phyloP scores from a whole-genome alignment of 2,888 invertebrate species.

The Caenorhabditis japonica region DNA sequence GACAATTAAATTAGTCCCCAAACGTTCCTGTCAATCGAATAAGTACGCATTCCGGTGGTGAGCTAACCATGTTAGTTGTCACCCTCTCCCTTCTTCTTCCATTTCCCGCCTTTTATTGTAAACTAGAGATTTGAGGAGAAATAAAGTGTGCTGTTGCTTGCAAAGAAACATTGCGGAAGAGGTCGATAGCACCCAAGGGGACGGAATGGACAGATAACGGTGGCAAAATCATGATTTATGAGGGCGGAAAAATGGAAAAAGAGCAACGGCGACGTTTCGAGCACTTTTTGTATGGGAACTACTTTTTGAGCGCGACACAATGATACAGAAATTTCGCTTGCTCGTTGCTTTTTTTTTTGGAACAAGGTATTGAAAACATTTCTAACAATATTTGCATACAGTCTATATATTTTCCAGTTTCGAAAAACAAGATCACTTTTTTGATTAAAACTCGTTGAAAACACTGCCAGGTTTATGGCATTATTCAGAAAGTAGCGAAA shows the following conservation, averaged over 20 bases:
- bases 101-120: constrained; percentile 1
- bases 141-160: constrained; percentile 15
- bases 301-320: too few relatives aligned
- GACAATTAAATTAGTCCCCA: constrained; percentile 4
- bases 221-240: constrained; percentile 54
- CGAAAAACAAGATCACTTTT: neutral
- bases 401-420: too few relatives aligned
- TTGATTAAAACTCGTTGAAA: too few relatives aligned
- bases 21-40: constrained; percentile 9
- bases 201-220: constrained; percentile 17
- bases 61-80: constrained; percentile 13
- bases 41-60: constrained; percentile 27
- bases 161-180: constrained; percentile 10
- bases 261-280: constrained; percentile 9
- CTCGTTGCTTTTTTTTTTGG: constrained; percentile 8
- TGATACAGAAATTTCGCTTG: too few relatives aligned
- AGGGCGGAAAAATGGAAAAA: constrained; percentile 15
- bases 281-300: too few relatives aligned
- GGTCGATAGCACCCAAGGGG: constrained; percentile 37
- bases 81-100: constrained; percentile 5
- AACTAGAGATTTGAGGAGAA: constrained; percentile 7
- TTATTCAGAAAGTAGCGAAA: too few relatives aligned
- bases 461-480: too few relatives aligned
- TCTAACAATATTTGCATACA: too few relatives aligned
- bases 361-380: constrained; percentile 6